Conservation (phyloP, 1,140 invertebrate species). For the Anoplolepis gracilipes region DNA sequence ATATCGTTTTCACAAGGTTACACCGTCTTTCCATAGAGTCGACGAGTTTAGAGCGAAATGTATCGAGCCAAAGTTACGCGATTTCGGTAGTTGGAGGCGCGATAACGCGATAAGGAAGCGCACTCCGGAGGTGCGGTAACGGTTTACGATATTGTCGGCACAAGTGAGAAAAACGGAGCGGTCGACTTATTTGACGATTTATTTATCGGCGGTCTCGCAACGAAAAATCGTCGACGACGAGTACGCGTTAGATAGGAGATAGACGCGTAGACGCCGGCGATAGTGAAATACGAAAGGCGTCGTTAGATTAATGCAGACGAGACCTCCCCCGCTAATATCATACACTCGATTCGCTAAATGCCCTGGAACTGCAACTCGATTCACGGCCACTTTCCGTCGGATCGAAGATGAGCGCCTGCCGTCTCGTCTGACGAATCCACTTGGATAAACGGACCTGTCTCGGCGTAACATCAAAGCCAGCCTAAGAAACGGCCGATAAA, state of each 20-base stretch:
- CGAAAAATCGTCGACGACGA: constrained; percentile 4
- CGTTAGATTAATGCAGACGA: not conserved
- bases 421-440: constrained; percentile 14
- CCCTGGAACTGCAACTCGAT: constrained; percentile 12
- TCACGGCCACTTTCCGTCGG: constrained; percentile 59
- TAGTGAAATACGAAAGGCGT: not conserved
- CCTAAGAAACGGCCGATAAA: constrained; percentile 37
- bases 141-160: constrained; percentile 7
- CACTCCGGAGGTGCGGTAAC: constrained; percentile 15
- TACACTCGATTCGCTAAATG: constrained; percentile 25
- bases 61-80: not conserved
- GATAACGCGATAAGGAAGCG: constrained; percentile 46
- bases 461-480: constrained; percentile 31
- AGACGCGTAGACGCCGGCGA: not conserved
- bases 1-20: not conserved
- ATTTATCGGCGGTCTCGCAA: not conserved
- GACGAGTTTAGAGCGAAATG: not conserved
- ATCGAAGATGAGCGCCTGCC: not conserved
- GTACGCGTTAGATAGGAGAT: not conserved
- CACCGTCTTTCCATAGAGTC: not conserved
- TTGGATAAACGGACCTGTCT: constrained; percentile 42
- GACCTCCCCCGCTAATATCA: not conserved
- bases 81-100: constrained; percentile 21
- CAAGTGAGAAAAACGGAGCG: not conserved
- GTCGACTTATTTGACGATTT: not conserved